Percentiles rank a stretch among this genome's conserved stretches.
phyloP scores from a whole-genome alignment of 2,797 vertebrate genomes.

The Takifugu rubripes region DNA sequence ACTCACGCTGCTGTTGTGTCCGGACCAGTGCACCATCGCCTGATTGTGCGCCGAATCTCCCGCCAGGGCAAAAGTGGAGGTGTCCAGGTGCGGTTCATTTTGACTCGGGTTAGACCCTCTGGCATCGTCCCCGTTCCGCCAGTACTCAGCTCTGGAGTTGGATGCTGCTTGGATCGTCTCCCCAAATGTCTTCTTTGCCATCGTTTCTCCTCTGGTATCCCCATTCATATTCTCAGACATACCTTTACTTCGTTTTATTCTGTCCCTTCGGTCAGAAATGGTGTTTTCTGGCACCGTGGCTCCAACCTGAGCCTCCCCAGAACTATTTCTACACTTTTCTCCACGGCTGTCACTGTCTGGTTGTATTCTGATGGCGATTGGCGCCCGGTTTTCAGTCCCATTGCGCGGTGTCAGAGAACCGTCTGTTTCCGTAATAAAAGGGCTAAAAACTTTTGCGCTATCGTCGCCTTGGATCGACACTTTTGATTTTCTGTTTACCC shows the following conservation, averaged over 20 bases:
- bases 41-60: slow-evolving; percentile 94
- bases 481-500: slow-evolving; percentile 30
- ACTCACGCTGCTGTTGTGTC: slow-evolving; percentile 96
- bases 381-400: not conserved
- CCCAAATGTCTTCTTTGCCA: slow-evolving; percentile 37
- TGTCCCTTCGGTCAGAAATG: slow-evolving; percentile 24
- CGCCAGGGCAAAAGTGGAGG: slow-evolving; percentile 86
- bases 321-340: no score
- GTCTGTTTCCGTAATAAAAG: slow-evolving; percentile 20
- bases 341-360: no score
- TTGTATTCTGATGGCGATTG: not conserved
- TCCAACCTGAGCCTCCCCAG: no score
- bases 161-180: slow-evolving; percentile 61
- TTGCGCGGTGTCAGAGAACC: slow-evolving; percentile 11
- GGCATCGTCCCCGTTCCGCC: slow-evolving; percentile 73
- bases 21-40: slow-evolving; percentile 96
- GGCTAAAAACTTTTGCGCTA: slow-evolving; percentile 46
- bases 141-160: slow-evolving; percentile 68
- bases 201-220: slow-evolving; percentile 43
- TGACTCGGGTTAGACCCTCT: slow-evolving; percentile 64
- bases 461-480: slow-evolving; percentile 27
- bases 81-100: slow-evolving; percentile 82
- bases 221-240: slow-evolving; percentile 44
- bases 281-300: slow-evolving; percentile 5
- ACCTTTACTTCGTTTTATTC: slow-evolving; percentile 43